phyloP scores from a whole-genome alignment of 2,888 invertebrate species.

The Leptopilina drosophilae region DNA sequence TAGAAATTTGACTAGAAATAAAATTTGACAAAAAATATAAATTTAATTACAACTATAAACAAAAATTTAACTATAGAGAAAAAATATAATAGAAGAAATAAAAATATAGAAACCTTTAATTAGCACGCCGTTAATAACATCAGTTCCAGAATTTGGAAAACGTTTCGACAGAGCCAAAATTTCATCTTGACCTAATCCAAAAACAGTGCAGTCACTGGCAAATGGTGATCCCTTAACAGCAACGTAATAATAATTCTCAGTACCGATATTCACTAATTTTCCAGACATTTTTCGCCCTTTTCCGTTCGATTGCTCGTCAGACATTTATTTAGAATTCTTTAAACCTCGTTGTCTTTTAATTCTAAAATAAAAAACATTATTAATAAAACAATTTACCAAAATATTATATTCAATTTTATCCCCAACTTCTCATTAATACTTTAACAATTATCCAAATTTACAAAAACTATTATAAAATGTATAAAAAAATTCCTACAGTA shows the following conservation, averaged over 20 bases:
- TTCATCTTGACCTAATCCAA: constrained; percentile 86
- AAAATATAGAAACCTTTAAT: constrained; percentile 79
- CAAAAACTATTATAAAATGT: too few relatives aligned
- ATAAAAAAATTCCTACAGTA: too few relatives aligned
- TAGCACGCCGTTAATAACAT: constrained; percentile 85
- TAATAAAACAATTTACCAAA: not conserved
- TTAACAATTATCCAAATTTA: too few relatives aligned
- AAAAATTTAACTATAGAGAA: not conserved
- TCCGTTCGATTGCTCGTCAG: constrained; percentile 52
- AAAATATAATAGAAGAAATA: constrained; percentile 7
- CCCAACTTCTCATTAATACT: too few relatives aligned
- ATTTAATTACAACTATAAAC: too few relatives aligned
- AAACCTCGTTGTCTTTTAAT: constrained; percentile 71
- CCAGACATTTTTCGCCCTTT: constrained; percentile 62
- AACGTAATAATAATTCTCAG: constrained; percentile 84
- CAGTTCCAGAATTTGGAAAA: constrained; percentile 81
- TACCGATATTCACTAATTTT: constrained; percentile 73
- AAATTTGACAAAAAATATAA: too few relatives aligned
- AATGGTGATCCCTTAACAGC: constrained; percentile 89
- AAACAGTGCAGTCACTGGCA: constrained; percentile 85
- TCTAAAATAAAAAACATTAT: constrained; percentile 65
- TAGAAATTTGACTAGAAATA: too few relatives aligned
- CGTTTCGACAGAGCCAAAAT: constrained; percentile 84
- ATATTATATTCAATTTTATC: not conserved
- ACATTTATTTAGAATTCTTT: constrained; percentile 53